Base-by-base conservation (phyloP, 2,113 vertebrate genomes). In the Neomonachus schauinslandi region DNA sequence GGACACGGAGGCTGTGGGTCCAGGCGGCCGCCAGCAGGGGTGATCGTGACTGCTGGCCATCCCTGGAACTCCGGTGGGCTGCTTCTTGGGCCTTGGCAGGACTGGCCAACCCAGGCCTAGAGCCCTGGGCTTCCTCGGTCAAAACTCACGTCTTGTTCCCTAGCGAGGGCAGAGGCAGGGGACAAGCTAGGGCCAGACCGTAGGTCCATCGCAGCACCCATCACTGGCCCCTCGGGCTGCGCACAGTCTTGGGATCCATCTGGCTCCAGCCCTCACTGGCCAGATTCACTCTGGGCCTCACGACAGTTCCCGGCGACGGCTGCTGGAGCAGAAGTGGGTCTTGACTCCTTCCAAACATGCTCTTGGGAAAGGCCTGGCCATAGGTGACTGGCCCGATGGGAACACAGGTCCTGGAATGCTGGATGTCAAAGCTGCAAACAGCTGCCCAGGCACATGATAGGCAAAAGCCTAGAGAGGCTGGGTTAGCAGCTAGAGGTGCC, bases 191-290 rank as follows among this genome's bases (percentile, higher is more conserved):
- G 71, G 49, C 39, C 36, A 36, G 84, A 53, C 33, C 18, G 1
- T 39, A 33, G 12, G 31, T 31, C n/a, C 11, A 3, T 21, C 3
- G 7, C 1, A 49, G n/a, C 18, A 3, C 31, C 4, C 1, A 15
- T 36, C 7, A 5, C 31, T 0, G 10, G 36, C 89, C 33, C 10
- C 10, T 1, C 15, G 28, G 33, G 53, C n/a, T 61, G 36, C 8
- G 6, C 36, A n/a, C 36, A 53, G 61, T 63, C 49, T 36, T 39
- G 31, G 89, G 15, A 31, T 33, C 49, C 15, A n/a, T 16, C 13
- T 4, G 3, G 42, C 12, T 0, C 39, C 21, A 28, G 61, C 39
- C 55, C 31, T 76, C 13, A 5, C 4, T 0, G 16, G 19, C 33
- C 7, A 82, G 79, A 36, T 26, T 11, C 11, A n/a, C 55, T 55